Percentiles rank a stretch among this genome's conserved stretches.
phyloP scores from a whole-genome alignment of 2,888 invertebrate species.

The Erebia palarica region DNA sequence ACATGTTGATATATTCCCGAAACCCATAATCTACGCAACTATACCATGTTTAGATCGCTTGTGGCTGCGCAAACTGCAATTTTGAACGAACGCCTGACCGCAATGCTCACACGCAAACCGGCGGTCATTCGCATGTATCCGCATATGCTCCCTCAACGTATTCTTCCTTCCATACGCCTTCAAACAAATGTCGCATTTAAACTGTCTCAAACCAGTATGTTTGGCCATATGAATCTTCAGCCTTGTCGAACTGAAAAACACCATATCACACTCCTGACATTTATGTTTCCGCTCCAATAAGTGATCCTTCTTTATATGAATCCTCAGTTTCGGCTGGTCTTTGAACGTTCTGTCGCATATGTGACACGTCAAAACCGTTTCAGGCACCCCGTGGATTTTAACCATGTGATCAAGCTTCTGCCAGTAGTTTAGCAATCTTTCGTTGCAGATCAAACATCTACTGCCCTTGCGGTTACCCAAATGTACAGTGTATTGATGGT shows the following conservation, averaged over 20 bases:
- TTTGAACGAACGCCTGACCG: conserved; percentile 54
- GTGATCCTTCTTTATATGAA: conserved; percentile 65
- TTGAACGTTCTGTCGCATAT: conserved; percentile 59
- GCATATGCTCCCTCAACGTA: conserved; percentile 60
- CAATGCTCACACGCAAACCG: conserved; percentile 52
- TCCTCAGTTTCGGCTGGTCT: conserved; percentile 51
- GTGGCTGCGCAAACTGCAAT: conserved; percentile 65
- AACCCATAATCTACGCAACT: conserved; percentile 31
- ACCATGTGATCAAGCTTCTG: conserved; percentile 60
- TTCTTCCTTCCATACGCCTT: conserved; percentile 58
- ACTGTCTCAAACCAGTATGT: conserved; percentile 57
- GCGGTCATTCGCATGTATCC: conserved; percentile 52
- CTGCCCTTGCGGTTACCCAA: conserved; percentile 48
- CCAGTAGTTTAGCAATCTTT: conserved; percentile 58
- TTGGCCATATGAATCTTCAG: conserved; percentile 57
- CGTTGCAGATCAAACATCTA: conserved; percentile 54
- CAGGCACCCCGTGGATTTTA: conserved; percentile 53
- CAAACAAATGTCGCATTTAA: conserved; percentile 59
- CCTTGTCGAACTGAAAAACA: conserved; percentile 53
- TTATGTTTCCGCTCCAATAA: conserved; percentile 63
- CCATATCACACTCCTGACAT: conserved; percentile 70
- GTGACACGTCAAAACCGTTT: conserved; percentile 54
- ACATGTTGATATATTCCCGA: too few relatives aligned
- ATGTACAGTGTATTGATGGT: conserved; percentile 45
- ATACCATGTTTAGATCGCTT: conserved; percentile 56